These are phyloP conservation scores for Microplitis manilae DNA, from an alignment of 2,888 invertebrate species.

Conservation along the genomic window DNA sequence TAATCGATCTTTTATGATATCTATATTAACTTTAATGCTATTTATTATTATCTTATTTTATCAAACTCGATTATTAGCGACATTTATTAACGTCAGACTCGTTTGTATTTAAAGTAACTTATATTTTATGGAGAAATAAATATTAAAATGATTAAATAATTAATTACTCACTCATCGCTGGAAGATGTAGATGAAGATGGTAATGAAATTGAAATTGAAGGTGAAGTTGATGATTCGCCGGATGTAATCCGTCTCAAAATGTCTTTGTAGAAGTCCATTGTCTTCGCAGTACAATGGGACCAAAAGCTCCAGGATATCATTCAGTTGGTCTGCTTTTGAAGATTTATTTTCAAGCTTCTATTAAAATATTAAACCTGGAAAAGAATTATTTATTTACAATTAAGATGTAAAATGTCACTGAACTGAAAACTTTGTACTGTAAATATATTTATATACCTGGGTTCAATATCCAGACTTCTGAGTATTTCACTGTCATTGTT, in stretches of 20 bases:
- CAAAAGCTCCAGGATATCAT: not conserved
- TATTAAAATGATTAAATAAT: not conserved
- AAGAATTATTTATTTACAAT: no score
- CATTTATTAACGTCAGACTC: not conserved
- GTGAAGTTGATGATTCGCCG: not conserved
- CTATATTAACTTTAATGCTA: not conserved
- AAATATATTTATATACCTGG: no score
- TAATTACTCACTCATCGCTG: not conserved
- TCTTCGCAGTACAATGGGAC: not conserved
- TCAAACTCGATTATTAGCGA: not conserved
- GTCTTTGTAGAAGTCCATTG: not conserved
- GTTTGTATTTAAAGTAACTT: not conserved
- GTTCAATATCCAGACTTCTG: no score
- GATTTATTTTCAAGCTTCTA: not conserved
- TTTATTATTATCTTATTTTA: not conserved
- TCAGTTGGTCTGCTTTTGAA: not conserved
- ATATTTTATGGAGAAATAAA: not conserved
- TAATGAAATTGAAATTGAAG: not conserved
- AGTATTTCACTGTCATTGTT: no score
- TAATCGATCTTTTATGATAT: constrained; percentile 12
- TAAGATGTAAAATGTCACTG: no score
- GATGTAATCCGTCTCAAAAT: not conserved
- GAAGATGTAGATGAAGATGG: not conserved
- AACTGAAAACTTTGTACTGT: no score
- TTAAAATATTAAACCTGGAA: no score